Percentiles rank a stretch among this genome's conserved stretches.
phyloP scores from a whole-genome alignment of 2,113 vertebrate genomes.

The Myrmecobius fasciatus region DNA sequence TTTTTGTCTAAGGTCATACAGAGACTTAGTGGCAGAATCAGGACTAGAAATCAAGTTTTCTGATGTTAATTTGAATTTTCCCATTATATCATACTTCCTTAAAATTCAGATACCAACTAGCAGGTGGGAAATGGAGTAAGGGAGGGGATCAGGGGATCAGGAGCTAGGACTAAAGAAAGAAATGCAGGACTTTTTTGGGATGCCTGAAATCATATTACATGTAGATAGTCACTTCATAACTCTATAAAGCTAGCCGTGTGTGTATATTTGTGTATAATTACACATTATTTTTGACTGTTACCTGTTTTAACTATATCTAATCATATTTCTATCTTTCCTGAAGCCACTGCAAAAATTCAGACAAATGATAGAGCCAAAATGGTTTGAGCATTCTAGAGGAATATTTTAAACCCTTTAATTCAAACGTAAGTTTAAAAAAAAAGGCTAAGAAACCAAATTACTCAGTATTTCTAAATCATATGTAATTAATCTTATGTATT shows the following conservation, averaged over 20 bases:
- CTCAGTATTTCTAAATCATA: conserved; percentile 46
- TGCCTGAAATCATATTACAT: background rate
- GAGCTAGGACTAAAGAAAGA: background rate
- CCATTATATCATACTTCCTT: background rate
- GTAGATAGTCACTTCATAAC: conserved; percentile 18
- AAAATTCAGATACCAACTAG: background rate
- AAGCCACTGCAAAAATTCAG: conserved; percentile 32
- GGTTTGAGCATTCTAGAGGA: conserved; percentile 47
- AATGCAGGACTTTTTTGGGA: background rate
- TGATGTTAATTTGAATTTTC: background rate
- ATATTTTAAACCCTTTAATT: conserved; percentile 28
- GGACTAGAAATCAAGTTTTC: background rate
- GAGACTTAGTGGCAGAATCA: background rate
- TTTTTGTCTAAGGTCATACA: background rate
- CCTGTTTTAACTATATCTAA: conserved; percentile 15
- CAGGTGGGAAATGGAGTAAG: background rate
- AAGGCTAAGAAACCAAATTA: conserved; percentile 37
- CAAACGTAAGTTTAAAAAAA: conserved; percentile 31
- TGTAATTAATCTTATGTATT: conserved; percentile 44
- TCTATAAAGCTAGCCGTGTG: background rate
- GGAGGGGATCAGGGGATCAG: background rate
- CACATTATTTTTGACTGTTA: conserved; percentile 30
- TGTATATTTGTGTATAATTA: conserved; percentile 47
- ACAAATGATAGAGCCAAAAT: conserved; percentile 42
- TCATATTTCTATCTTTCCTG: conserved; percentile 29